These are phyloP conservation scores for Urocynchramus pylzowi DNA, from an alignment of 2,113 vertebrate species.

Conservation along the genomic window DNA sequence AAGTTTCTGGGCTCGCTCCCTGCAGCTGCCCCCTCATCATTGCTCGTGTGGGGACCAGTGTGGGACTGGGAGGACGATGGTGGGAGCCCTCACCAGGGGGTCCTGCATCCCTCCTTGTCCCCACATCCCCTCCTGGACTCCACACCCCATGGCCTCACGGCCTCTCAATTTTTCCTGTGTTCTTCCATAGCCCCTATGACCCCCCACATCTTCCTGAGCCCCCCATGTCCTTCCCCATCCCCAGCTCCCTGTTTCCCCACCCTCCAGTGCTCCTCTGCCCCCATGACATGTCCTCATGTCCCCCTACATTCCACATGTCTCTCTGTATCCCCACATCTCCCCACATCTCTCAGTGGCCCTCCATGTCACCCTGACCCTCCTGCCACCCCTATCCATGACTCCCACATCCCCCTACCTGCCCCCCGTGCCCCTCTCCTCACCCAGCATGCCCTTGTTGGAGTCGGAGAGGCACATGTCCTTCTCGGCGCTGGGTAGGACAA, in stretches of 20 bases:
- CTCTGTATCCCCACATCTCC: no score
- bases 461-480: conserved; percentile 98
- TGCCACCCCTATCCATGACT: no score
- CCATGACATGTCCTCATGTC: not conserved
- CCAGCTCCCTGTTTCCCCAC: no score
- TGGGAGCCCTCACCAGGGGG: not conserved
- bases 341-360: not conserved
- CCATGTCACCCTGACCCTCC: fast-evolving
- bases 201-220: no score
- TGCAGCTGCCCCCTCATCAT: fast-evolving
- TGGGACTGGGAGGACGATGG: not conserved
- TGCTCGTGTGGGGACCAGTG: no score
- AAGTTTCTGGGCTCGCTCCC: not conserved
- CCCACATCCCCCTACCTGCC: no score
- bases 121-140: not conserved
- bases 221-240: no score
- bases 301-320: not conserved
- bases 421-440: conserved; percentile 71
- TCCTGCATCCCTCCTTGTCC: not conserved
- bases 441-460: conserved; percentile 98
- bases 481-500: conserved; percentile 93
- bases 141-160: not conserved
- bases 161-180: not conserved
- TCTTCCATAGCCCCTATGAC: not conserved
- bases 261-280: not conserved